phyloP scores from a whole-genome alignment of 2,888 invertebrate species.

The Dyspetes luteomarginatus region DNA sequence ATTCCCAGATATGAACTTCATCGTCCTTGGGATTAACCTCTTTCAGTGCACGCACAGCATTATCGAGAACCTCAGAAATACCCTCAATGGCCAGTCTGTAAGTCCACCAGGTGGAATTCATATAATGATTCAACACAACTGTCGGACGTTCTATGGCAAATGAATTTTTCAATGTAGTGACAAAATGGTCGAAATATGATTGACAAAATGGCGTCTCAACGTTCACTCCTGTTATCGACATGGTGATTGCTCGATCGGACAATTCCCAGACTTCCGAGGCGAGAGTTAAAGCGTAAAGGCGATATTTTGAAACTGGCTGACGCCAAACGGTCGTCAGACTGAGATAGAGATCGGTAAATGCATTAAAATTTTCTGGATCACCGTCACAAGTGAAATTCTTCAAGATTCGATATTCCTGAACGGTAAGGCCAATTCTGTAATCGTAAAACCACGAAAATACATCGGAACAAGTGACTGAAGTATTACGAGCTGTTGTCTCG shows the following conservation, averaged over 20 bases:
- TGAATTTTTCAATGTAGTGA: constrained; percentile 78
- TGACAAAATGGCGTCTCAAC: constrained; percentile 83
- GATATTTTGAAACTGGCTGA: constrained; percentile 71
- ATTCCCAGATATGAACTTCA: constrained; percentile 73
- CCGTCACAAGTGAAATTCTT: constrained; percentile 76
- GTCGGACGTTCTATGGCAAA: constrained; percentile 68
- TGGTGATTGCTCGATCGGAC: constrained; percentile 43
- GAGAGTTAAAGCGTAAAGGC: constrained; percentile 66
- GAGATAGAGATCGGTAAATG: constrained; percentile 72
- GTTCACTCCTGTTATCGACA: constrained; percentile 69
- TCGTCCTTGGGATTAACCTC: constrained; percentile 59
- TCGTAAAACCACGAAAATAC: constrained; percentile 74
- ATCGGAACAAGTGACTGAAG: constrained; percentile 68
- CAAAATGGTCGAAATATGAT: constrained; percentile 80
- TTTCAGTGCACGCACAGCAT: constrained; percentile 70
- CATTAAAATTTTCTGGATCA: constrained; percentile 76
- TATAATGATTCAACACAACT: constrained; percentile 27
- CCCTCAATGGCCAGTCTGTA: constrained; percentile 74
- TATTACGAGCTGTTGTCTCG: constrained; percentile 31
- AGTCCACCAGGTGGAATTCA: constrained; percentile 53
- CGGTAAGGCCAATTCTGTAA: constrained; percentile 69
- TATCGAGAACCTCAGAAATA: constrained; percentile 71
- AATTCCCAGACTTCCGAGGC: constrained; percentile 71
- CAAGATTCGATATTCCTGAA: constrained; percentile 72
- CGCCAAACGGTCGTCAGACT: constrained; percentile 68